phyloP scores from a whole-genome alignment of 37 sponge, comb jelly and placozoan genomes.

The Crambe crambe region DNA sequence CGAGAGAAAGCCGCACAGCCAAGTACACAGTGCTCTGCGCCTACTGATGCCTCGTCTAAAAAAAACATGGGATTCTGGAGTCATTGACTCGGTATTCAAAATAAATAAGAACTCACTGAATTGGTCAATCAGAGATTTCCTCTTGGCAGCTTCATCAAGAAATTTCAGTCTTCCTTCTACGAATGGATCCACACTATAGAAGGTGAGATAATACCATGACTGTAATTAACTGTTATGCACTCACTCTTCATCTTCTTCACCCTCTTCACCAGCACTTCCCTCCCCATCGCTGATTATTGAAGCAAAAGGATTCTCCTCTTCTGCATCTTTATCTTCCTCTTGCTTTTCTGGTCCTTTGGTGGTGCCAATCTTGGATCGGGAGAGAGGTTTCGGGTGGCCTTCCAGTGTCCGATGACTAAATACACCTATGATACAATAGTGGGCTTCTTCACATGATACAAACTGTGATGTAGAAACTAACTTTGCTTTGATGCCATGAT shows the following conservation, averaged over 20 bases:
- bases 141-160: not conserved
- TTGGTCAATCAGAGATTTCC: not conserved
- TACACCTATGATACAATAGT: not conserved
- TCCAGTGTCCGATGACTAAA: not conserved
- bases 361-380: not conserved
- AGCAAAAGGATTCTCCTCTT: not conserved
- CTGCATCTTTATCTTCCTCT: not conserved
- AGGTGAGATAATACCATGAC: not conserved
- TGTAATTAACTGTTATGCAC: not conserved
- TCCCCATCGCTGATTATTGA: conserved; percentile 5
- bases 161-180: conserved; percentile 8
- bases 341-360: not conserved
- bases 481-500: not conserved
- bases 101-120: not conserved
- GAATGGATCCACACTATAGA: conserved; percentile 1
- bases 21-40: conserved; percentile 40
- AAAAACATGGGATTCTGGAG: no score
- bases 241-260: not conserved
- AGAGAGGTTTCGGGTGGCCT: not conserved
- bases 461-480: not conserved
- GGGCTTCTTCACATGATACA: not conserved
- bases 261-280: conserved; percentile 1
- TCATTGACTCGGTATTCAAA: not conserved
- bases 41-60: conserved; percentile 35
- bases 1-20: conserved; percentile 47